These are phyloP conservation scores for Troglohyphantes excavatus DNA, from an alignment of 2,888 invertebrate species.

Conservation along the genomic window DNA sequence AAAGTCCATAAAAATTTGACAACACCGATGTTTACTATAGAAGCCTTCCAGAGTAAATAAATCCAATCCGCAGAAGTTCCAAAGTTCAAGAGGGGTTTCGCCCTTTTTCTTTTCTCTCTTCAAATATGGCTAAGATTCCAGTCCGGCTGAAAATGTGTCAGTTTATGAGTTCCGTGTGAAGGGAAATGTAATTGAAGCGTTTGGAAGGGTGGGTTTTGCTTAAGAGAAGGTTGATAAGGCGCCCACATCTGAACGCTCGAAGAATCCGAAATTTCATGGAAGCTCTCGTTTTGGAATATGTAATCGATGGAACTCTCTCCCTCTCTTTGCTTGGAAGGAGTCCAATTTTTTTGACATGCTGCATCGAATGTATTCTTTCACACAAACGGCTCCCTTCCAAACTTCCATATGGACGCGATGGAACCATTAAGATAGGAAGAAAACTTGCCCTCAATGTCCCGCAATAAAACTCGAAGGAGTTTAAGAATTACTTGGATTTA, in stretches of 20 bases:
- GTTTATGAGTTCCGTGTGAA: constrained; percentile 64
- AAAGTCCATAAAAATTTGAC: constrained; percentile 52
- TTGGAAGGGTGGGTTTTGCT: constrained; percentile 46
- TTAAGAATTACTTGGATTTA: constrained; percentile 74
- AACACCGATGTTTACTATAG: not conserved
- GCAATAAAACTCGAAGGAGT: constrained; percentile 77
- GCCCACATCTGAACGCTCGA: constrained; percentile 13
- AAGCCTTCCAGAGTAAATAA: constrained; percentile 48
- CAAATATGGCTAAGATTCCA: constrained; percentile 12
- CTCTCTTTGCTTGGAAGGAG: constrained; percentile 60
- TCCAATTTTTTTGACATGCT: constrained; percentile 75
- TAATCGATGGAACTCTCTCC: constrained; percentile 73
- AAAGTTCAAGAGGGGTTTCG: constrained; percentile 30
- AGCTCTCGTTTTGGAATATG: constrained; percentile 67
- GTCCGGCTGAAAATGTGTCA: constrained; percentile 72
- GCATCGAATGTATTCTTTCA: constrained; percentile 48
- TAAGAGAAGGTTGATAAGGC: constrained; percentile 65
- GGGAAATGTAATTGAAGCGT: constrained; percentile 74
- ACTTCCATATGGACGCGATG: constrained; percentile 73
- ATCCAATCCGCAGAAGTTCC: constrained; percentile 17
- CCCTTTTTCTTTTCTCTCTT: not conserved
- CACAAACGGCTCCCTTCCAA: constrained; percentile 51
- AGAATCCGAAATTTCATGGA: constrained; percentile 62
- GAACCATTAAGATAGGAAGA: constrained; percentile 75
- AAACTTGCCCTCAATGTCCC: constrained; percentile 67